These are phyloP conservation scores for Dasysyrphus albostriatus DNA, from an alignment of 2,888 invertebrate genomes.

Conservation along the genomic window DNA sequence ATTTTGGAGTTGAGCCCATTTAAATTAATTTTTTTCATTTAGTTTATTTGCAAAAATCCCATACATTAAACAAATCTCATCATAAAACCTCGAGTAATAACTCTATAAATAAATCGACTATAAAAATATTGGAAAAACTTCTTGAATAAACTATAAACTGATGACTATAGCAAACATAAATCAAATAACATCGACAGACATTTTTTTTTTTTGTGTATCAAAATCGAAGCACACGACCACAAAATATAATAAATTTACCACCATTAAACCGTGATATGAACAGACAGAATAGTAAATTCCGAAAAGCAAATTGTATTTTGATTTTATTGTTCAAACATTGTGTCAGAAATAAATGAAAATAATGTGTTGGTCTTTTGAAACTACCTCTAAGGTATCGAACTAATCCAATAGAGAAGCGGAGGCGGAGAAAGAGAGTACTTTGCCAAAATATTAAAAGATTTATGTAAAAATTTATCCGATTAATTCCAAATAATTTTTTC, in stretches of 20 bases:
- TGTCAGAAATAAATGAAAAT: neutral
- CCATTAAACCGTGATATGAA: conserved; percentile 17
- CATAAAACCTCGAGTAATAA: neutral
- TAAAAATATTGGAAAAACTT: neutral
- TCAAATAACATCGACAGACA: conserved; percentile 6
- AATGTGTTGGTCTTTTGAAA: neutral
- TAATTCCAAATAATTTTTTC: neutral
- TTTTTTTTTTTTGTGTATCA: neutral
- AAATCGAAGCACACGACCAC: conserved; percentile 2
- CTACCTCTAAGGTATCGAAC: neutral
- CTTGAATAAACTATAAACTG: conserved; percentile 21
- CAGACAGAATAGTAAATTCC: conserved; percentile 18
- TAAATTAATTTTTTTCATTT: neutral
- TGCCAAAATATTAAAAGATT: neutral
- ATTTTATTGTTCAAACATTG: conserved; percentile 27
- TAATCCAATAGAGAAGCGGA: neutral
- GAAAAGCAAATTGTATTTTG: conserved; percentile 27
- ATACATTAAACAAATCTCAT: neutral
- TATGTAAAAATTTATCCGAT: neutral
- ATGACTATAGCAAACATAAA: conserved; percentile 3
- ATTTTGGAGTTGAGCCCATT: neutral
- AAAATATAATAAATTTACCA: conserved; percentile 9
- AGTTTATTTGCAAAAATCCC: neutral
- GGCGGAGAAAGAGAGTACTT: neutral
- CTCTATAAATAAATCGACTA: conserved; percentile 1